Evolutionary conservation across 2,888 invertebrate species (phyloP).

Genomic region (Ochropleura leucogaster): DNA sequence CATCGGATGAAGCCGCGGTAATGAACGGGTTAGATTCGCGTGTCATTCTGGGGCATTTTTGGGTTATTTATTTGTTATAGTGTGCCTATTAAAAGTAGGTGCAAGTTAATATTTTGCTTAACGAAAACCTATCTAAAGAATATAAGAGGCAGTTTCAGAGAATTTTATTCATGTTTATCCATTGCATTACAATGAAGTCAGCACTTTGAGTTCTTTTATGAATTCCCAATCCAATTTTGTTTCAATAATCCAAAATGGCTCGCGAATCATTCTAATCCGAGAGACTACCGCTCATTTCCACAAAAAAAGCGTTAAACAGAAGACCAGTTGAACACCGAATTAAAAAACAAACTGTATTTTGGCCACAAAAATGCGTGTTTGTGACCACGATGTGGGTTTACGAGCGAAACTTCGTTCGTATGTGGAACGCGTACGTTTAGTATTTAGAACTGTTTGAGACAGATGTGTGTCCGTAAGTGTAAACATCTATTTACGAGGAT

Average conservation of each 20-base stretch:
- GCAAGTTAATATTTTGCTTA: background rate
- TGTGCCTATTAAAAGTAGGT: background rate
- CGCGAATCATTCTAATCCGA: background rate
- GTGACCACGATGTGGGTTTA: slow-evolving; percentile 72
- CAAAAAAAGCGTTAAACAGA: slow-evolving; percentile 40
- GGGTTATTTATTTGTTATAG: slow-evolving; percentile 1
- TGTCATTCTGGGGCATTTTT: slow-evolving; percentile 40
- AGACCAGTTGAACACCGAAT: slow-evolving; percentile 60
- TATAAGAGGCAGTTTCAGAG: background rate
- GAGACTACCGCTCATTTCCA: slow-evolving; percentile 25
- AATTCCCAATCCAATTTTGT: background rate
- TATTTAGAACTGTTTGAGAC: slow-evolving; percentile 48
- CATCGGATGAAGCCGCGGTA: slow-evolving; percentile 40
- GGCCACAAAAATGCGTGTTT: slow-evolving; percentile 69
- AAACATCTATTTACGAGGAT: background rate
- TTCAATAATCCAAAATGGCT: background rate
- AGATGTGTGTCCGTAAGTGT: slow-evolving; percentile 35
- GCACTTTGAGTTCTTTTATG: background rate
- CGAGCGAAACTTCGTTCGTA: slow-evolving; percentile 52
- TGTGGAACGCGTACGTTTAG: slow-evolving; percentile 53
- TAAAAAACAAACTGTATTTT: slow-evolving; percentile 69
- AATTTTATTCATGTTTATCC: background rate
- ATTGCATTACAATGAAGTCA: background rate
- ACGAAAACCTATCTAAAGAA: background rate
- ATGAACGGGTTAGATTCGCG: slow-evolving; percentile 56